phyloP scores from a whole-genome alignment of 2,113 vertebrate genomes.

The Acanthisitta chloris region DNA sequence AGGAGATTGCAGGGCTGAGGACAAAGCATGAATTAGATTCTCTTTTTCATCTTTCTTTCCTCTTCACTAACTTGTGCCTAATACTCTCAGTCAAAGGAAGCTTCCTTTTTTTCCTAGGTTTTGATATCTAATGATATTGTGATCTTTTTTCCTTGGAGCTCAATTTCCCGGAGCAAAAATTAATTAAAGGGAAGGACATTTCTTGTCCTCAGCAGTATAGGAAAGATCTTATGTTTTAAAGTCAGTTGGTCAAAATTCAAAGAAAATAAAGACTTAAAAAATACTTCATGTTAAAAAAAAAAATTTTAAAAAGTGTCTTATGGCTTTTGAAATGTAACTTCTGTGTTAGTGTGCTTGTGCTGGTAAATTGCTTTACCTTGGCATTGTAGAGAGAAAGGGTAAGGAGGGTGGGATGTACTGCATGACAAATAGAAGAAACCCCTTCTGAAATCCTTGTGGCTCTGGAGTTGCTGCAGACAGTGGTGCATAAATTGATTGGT shows the following conservation, averaged over 20 bases:
- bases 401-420: background rate
- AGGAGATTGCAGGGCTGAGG: background rate
- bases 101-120: background rate
- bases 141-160: background rate
- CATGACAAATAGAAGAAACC: background rate
- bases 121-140: background rate
- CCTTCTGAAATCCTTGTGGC: background rate
- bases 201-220: background rate
- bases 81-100: background rate
- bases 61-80: background rate
- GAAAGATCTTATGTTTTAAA: background rate
- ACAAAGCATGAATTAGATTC: background rate
- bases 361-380: background rate
- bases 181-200: background rate
- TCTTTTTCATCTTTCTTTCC: background rate
- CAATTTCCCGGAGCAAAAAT: background rate
- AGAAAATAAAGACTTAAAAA: background rate
- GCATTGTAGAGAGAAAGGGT: background rate
- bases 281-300: background rate
- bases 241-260: background rate
- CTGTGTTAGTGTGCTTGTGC: background rate
- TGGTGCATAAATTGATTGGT: too few species aligned
- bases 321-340: background rate
- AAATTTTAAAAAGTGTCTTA: background rate
- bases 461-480: background rate